Evolutionary conservation across 1,140 invertebrate genomes (phyloP).

Genomic region (Calosoma granatense): DNA sequence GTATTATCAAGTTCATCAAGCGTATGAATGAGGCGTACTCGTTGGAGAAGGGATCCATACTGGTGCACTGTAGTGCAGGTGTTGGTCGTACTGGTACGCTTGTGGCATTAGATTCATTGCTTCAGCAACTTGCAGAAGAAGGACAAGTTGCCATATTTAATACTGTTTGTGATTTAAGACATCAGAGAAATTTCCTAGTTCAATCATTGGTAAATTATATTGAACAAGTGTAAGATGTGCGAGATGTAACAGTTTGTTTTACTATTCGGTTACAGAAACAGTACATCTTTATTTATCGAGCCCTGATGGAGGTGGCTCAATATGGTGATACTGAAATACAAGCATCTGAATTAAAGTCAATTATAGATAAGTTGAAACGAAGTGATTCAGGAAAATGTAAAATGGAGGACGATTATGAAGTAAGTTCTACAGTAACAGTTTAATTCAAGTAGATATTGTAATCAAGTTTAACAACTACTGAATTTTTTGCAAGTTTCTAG

Average conservation of each 20-base stretch:
- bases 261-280: slow-evolving; percentile 61
- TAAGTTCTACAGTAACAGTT: slow-evolving; percentile 32
- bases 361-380: slow-evolving; percentile 59
- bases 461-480: too few species aligned
- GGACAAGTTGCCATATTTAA: slow-evolving; percentile 79
- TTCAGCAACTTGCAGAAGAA: slow-evolving; percentile 74
- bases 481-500: too few species aligned
- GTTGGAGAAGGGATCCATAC: slow-evolving; percentile 67
- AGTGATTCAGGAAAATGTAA: slow-evolving; percentile 51
- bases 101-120: slow-evolving; percentile 78
- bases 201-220: slow-evolving; percentile 64
- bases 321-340: slow-evolving; percentile 89
- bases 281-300: slow-evolving; percentile 95
- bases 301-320: slow-evolving; percentile 84
- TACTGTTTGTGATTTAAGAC: slow-evolving; percentile 77
- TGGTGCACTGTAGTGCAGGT: slow-evolving; percentile 88
- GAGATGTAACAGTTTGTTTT: background rate
- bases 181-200: slow-evolving; percentile 86
- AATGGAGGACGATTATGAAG: slow-evolving; percentile 79
- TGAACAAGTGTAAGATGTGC: too few species aligned
- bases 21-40: slow-evolving; percentile 81
- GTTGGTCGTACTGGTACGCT: slow-evolving; percentile 87
- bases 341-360: slow-evolving; percentile 54
- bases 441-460: background rate
- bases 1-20: slow-evolving; percentile 82